Evolutionary conservation across 2,113 vertebrate species (phyloP).

Genomic region (Prietella phreatophila): DNA sequence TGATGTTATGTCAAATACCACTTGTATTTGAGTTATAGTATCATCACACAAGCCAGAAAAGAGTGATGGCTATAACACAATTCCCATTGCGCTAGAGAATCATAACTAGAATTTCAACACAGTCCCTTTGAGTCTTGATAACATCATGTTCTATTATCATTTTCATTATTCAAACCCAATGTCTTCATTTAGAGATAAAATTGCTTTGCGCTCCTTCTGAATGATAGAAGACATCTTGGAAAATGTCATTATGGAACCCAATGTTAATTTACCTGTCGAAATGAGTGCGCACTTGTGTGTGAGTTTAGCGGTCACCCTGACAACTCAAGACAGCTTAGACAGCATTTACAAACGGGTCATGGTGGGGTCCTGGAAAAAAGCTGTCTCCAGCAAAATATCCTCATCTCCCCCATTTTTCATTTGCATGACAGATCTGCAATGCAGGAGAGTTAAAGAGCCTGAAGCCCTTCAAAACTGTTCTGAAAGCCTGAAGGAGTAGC

Average conservation of each 20-base stretch:
- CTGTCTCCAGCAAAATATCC: slow-evolving; percentile 50
- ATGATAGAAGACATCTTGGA: slow-evolving; percentile 49
- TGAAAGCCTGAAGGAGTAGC: slow-evolving; percentile 27
- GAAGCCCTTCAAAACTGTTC: slow-evolving; percentile 2
- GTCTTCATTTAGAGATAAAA: slow-evolving; percentile 51
- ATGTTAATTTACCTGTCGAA: slow-evolving; percentile 48
- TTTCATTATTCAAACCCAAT: slow-evolving; percentile 41
- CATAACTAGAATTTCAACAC: slow-evolving; percentile 28
- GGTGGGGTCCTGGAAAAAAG: slow-evolving; percentile 43
- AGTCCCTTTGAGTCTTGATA: slow-evolving; percentile 32
- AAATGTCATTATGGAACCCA: slow-evolving; percentile 42
- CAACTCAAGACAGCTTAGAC: slow-evolving; percentile 43
- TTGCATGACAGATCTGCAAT: slow-evolving; percentile 54
- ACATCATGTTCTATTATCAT: slow-evolving; percentile 43
- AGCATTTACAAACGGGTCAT: slow-evolving; percentile 38
- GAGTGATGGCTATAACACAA: background rate
- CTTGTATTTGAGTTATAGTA: background rate
- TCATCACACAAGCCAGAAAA: background rate
- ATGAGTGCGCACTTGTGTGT: slow-evolving; percentile 24
- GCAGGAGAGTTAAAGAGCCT: slow-evolving; percentile 36
- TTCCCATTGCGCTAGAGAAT: background rate
- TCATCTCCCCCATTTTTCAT: slow-evolving; percentile 38
- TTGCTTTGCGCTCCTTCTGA: slow-evolving; percentile 40
- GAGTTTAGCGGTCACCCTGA: slow-evolving; percentile 40
- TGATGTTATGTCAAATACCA: background rate